Evolutionary conservation across 2,113 vertebrate genomes (phyloP), one percentile per base, ranked within the genome.

Genomic region (Calidris pugnax): DNA sequence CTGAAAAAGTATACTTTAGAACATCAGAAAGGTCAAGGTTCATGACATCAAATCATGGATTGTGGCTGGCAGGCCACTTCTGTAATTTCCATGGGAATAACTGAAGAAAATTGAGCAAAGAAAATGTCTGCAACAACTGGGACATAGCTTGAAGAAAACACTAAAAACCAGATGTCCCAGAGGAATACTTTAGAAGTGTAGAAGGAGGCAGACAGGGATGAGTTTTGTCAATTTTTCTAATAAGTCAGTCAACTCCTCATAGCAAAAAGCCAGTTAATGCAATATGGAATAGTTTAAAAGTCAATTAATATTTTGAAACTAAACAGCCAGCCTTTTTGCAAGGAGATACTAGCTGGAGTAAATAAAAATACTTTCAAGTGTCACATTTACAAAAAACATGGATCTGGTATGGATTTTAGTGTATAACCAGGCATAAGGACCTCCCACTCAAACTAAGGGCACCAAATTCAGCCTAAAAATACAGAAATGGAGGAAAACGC

Each of bases 221-320:
- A 97, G 74, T 89, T 97, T 98, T 98, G 96, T 97, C 97, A 97
- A 74, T 97, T 95, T 96, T 97, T 77, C 95, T 97, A 97, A 90
- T 97, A 97, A 97, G 97, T 97, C 96, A 97, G 90, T 98, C 97
- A 96, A 62, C 93, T 98, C 82, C 97, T 93, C 60, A 57, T 91
- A 53, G 93, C 35, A 17, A 97, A 97, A 96, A 95, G 89, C 72
- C 69, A 96, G 91, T 97, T 97, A 97, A 98, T 97, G 96, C 90
- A 98, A 97, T 98, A 95, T 96, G 97, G 97, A 97, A 97, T 97
- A 95, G 93, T 97, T 98, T 98, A 98, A 97, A 98, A 97, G 95
- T 97, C 98, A 97, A 95, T 98, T 98, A 97, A 97, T 98, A 98
- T 96, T 96, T 98, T 98, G 97, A 98, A 98, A 97, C 97, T 96